phyloP scores from a whole-genome alignment of 1,140 invertebrate genomes.

The Anoplophora glabripennis region DNA sequence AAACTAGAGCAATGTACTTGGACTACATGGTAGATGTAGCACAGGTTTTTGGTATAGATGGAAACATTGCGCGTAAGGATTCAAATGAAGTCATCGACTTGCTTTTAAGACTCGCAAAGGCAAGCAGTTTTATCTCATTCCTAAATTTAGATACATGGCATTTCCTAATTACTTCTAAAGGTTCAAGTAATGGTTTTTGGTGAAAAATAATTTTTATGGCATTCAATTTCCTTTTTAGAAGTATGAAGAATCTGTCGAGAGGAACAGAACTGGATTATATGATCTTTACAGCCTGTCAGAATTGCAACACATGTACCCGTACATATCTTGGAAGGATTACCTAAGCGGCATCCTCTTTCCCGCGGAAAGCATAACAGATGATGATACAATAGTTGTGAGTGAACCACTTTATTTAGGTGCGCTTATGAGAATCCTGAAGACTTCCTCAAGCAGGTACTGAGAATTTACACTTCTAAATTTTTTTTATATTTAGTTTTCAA shows the following conservation, averaged over 20 bases:
- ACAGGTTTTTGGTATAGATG: conserved; percentile 76
- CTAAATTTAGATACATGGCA: not conserved
- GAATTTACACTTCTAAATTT: too few relatives aligned
- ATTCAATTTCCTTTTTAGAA: conserved; percentile 21
- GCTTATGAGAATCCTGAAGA: conserved; percentile 23
- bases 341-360: conserved; percentile 70
- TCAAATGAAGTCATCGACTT: conserved; percentile 83
- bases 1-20: conserved; percentile 55
- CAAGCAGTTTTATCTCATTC: conserved; percentile 57
- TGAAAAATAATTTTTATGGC: too few relatives aligned
- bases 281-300: conserved; percentile 80
- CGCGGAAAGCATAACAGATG: conserved; percentile 57
- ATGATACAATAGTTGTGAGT: conserved; percentile 74
- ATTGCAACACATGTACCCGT: conserved; percentile 67
- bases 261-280: conserved; percentile 64
- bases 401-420: conserved; percentile 34
- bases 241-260: conserved; percentile 20
- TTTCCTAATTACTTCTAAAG: too few relatives aligned
- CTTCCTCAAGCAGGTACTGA: conserved; percentile 30
- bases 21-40: conserved; percentile 84
- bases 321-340: conserved; percentile 67
- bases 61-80: conserved; percentile 63
- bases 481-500: too few relatives aligned
- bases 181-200: too few relatives aligned
- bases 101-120: conserved; percentile 85